Percentiles rank a stretch among this genome's conserved stretches.
phyloP scores from a whole-genome alignment of 2,113 vertebrate genomes.

The Cyanistes caeruleus region DNA sequence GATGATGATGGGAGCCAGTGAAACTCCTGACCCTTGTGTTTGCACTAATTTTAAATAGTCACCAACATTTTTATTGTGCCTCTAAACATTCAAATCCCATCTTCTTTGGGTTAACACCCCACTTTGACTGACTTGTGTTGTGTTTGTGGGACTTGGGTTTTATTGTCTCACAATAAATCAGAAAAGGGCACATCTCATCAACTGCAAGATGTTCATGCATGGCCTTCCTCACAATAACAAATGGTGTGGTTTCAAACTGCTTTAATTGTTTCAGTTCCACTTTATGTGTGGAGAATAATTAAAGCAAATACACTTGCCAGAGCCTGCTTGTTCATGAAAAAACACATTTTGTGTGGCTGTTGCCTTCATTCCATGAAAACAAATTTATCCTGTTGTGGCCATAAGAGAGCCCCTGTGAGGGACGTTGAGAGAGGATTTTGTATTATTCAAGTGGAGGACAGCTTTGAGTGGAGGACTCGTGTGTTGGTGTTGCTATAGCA shows the following conservation, averaged over 20 bases:
- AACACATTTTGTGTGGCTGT: background rate
- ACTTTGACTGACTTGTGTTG: background rate
- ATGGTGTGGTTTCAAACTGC: background rate
- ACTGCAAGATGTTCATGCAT: background rate
- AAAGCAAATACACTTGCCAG: background rate
- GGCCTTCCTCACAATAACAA: background rate
- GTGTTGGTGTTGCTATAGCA: background rate
- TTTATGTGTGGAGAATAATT: background rate
- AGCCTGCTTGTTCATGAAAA: background rate
- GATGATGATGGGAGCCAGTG: background rate
- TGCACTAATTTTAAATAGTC: background rate
- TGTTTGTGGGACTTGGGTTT: background rate
- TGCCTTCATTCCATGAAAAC: background rate
- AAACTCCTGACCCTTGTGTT: background rate
- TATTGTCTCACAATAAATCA: background rate
- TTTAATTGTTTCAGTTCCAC: slow-evolving; percentile 43
- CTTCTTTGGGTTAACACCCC: background rate
- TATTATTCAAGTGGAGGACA: background rate
- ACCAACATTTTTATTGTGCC: background rate
- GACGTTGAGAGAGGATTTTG: background rate
- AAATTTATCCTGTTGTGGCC: background rate
- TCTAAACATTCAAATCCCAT: background rate
- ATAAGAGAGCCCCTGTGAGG: background rate
- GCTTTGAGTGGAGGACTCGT: background rate
- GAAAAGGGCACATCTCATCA: background rate